Percentiles rank a stretch among this genome's conserved stretches.
Conservation (phyloP, 2,888 invertebrate species). For the Idaea straminata region DNA sequence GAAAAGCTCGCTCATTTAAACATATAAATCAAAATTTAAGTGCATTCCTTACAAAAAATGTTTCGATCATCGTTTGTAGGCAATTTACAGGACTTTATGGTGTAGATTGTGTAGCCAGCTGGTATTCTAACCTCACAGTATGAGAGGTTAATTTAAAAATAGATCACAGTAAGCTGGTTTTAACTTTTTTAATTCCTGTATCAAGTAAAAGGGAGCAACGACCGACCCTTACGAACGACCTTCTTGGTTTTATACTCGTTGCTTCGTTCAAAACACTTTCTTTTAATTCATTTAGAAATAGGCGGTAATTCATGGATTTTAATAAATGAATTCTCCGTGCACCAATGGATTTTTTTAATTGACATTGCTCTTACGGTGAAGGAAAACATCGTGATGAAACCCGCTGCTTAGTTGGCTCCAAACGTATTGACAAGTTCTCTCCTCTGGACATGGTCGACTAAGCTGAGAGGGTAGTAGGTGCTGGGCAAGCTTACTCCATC, state of each 20-base stretch:
- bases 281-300: not conserved
- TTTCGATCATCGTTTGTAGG: not conserved
- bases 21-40: not conserved
- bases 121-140: not conserved
- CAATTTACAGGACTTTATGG: not conserved
- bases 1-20: not conserved
- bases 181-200: not conserved
- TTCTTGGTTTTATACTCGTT: slow-evolving; percentile 19
- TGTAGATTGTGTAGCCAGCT: not conserved
- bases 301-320: not conserved
- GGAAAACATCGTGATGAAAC: too few species aligned
- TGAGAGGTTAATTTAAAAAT: not conserved
- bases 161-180: not conserved
- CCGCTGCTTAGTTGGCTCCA: too few species aligned
- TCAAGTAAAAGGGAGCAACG: slow-evolving; percentile 18
- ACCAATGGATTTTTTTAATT: too few species aligned
- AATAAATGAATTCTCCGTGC: not conserved
- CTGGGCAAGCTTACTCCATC: too few species aligned
- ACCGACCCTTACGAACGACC: slow-evolving; percentile 42
- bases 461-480: too few species aligned
- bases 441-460: too few species aligned
- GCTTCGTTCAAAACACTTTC: not conserved
- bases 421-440: too few species aligned
- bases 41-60: not conserved
- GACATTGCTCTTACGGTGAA: too few species aligned